These are phyloP conservation scores for Pitta sordida DNA, from an alignment of 2,113 vertebrate genomes.

Conservation along the genomic window DNA sequence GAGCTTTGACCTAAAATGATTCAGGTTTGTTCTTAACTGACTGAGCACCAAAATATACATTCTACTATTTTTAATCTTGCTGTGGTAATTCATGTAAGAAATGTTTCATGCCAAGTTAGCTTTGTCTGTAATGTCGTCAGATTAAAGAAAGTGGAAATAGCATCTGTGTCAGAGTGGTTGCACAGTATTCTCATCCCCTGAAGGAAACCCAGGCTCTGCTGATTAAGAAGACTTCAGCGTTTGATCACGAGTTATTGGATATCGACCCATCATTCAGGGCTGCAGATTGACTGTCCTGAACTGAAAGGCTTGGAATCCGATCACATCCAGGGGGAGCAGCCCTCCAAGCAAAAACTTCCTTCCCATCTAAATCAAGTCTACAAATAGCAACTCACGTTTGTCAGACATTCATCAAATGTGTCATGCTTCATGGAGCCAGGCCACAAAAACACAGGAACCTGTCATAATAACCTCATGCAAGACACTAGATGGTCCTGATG, in stretches of 20 bases:
- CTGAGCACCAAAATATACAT: slow-evolving; percentile 7
- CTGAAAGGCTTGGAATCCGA: slow-evolving; percentile 51
- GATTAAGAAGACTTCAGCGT: slow-evolving; percentile 71
- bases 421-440: slow-evolving; percentile 52
- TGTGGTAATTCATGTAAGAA: slow-evolving; percentile 67
- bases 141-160: slow-evolving; percentile 69
- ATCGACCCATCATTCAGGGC: slow-evolving; percentile 68
- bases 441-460: slow-evolving; percentile 32
- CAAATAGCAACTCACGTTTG: slow-evolving; percentile 66
- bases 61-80: slow-evolving; percentile 57
- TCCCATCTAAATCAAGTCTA: slow-evolving; percentile 58
- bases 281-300: slow-evolving; percentile 55
- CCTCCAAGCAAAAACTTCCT: slow-evolving; percentile 31
- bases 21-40: slow-evolving; percentile 24
- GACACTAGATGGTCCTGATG: background rate
- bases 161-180: slow-evolving; percentile 43
- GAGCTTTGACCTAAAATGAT: slow-evolving; percentile 53
- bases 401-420: slow-evolving; percentile 64
- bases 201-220: slow-evolving; percentile 69
- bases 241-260: slow-evolving; percentile 75
- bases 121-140: slow-evolving; percentile 58
- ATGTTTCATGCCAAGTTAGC: slow-evolving; percentile 47
- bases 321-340: slow-evolving; percentile 25
- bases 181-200: slow-evolving; percentile 51
- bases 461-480: slow-evolving; percentile 31